A percentile compares a stretch with the other conserved stretches of the same genome.
Conservation (phyloP, 2,113 vertebrate species). For the Colaptes auratus region DNA sequence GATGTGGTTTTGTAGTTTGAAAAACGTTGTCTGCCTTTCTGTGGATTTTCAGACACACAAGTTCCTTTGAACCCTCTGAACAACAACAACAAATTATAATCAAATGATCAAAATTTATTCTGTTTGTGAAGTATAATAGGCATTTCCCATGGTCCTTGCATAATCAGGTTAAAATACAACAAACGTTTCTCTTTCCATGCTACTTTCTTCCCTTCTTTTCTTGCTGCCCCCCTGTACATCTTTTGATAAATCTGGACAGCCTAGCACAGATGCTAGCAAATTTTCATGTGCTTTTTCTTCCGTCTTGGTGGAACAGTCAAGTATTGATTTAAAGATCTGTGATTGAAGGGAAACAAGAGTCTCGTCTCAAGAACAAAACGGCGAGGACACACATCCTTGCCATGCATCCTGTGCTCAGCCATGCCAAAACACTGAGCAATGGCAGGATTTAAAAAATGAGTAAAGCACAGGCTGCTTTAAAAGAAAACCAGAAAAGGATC, state of each 20-base stretch:
- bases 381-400: background rate
- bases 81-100: background rate
- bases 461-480: background rate
- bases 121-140: background rate
- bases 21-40: background rate
- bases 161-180: background rate
- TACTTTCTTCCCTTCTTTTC: background rate
- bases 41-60: background rate
- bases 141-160: background rate
- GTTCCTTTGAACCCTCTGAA: background rate
- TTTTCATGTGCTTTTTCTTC: slow-evolving; percentile 13
- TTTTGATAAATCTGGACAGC: background rate
- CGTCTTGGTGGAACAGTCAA: background rate
- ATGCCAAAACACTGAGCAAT: background rate
- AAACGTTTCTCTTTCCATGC: background rate
- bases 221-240: background rate
- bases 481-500: background rate
- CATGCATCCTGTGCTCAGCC: background rate
- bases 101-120: background rate
- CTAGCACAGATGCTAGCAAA: background rate
- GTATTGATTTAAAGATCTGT: slow-evolving; percentile 36
- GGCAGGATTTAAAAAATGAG: background rate
- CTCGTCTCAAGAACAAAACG: background rate
- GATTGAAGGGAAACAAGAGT: background rate
- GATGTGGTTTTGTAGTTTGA: background rate